phyloP scores from a whole-genome alignment of 2,797 vertebrate species.

The Selene dorsalis region DNA sequence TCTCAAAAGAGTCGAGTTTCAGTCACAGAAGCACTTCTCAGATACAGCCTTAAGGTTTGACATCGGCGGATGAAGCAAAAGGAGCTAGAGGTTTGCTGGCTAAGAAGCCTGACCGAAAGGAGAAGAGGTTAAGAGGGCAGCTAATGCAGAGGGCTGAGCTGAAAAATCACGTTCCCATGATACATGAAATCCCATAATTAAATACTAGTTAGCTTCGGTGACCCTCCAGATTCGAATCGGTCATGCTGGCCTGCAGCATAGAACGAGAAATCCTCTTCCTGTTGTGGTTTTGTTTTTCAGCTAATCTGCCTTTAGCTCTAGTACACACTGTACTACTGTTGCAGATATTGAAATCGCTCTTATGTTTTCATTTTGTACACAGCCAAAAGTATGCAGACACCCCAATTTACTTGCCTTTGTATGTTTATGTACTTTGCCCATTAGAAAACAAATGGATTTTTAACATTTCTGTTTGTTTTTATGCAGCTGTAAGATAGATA shows the following conservation, averaged over 20 bases:
- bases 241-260: not conserved
- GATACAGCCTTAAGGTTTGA: not conserved
- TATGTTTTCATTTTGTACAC: not conserved
- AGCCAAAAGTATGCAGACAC: not conserved
- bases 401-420: not conserved
- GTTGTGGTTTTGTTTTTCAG: not conserved
- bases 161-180: too few species aligned
- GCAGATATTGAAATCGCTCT: not conserved
- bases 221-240: not conserved
- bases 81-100: not conserved
- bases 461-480: not conserved
- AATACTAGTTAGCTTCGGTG: not conserved
- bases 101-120: too few species aligned
- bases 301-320: not conserved
- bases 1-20: conserved; percentile 13
- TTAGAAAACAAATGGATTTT: not conserved
- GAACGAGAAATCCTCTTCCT: not conserved
- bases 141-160: not conserved
- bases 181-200: not conserved
- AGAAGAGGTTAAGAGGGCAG: not conserved
- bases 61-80: not conserved
- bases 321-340: not conserved
- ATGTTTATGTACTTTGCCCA: not conserved
- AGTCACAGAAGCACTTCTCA: not conserved
- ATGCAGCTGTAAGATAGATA: too few species aligned